Evolutionary conservation across 2,113 vertebrate species (phyloP).

Genomic region (Marcusenius ussheri): DNA sequence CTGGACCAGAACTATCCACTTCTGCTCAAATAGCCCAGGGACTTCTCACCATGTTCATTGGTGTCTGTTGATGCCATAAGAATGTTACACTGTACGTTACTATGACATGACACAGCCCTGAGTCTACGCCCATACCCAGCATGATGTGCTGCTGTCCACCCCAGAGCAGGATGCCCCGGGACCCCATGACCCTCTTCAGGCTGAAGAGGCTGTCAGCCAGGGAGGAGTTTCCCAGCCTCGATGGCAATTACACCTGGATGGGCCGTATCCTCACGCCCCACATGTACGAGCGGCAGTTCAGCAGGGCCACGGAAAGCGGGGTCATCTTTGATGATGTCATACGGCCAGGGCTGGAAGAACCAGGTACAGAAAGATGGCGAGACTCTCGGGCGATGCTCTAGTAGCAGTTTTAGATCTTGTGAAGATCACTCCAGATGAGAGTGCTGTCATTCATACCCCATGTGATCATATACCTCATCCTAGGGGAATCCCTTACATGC

Average conservation of each 20-base stretch:
- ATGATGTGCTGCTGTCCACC: not conserved
- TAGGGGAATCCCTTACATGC: too few relatives aligned
- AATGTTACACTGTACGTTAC: not conserved
- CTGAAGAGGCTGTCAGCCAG: constrained; percentile 51
- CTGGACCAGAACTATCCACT: not conserved
- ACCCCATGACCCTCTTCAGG: constrained; percentile 50
- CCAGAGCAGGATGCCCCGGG: constrained; percentile 46
- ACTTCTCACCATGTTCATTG: not conserved
- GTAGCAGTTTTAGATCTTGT: not conserved
- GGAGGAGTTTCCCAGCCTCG: constrained; percentile 59
- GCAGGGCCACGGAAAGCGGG: constrained; percentile 54
- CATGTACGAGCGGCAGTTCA: constrained; percentile 60
- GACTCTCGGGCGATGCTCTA: not conserved
- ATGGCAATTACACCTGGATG: constrained; percentile 54
- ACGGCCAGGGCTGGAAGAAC: constrained; percentile 59
- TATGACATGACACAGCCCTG: not conserved
- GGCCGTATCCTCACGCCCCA: constrained; percentile 48
- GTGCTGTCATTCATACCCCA: too few relatives aligned
- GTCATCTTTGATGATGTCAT: constrained; percentile 63
- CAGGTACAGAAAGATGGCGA: constrained; percentile 36
- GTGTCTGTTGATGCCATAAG: not conserved
- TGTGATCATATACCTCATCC: too few relatives aligned
- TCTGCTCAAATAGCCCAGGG: not conserved
- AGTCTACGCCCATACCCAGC: not conserved
- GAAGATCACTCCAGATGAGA: not conserved